A percentile compares a stretch with the other conserved stretches of the same genome.
Conservation (phyloP, 37 sponge, comb jelly and placozoan genomes). For the Spongia lamella region DNA sequence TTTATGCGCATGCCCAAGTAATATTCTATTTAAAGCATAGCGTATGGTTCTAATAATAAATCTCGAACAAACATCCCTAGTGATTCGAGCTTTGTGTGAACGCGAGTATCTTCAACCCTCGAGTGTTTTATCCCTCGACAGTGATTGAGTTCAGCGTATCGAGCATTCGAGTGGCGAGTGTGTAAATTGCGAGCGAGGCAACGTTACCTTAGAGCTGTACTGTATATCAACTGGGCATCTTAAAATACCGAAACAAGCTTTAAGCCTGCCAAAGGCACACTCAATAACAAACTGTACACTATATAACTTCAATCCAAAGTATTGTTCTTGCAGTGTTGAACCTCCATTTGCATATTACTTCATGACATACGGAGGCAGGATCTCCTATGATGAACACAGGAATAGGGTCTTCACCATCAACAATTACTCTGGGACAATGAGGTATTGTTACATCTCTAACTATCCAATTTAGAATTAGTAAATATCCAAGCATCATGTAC, state of each 20-base stretch:
- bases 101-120: too few species aligned
- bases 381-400: slow-evolving; percentile 1
- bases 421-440: neutral
- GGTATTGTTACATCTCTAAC: slow-evolving; percentile 6
- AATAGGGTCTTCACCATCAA: slow-evolving; percentile 29
- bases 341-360: slow-evolving; percentile 42
- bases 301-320: slow-evolving; percentile 29
- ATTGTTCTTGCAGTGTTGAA: slow-evolving; percentile 23
- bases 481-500: slow-evolving; percentile 24
- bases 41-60: too few species aligned
- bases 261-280: slow-evolving; percentile 40
- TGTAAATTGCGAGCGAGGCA: too few species aligned
- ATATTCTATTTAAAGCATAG: too few species aligned
- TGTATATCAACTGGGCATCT: too few species aligned
- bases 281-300: slow-evolving; percentile 42
- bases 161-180: too few species aligned
- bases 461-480: neutral
- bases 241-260: slow-evolving; percentile 34
- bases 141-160: too few species aligned
- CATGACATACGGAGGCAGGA: slow-evolving; percentile 30
- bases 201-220: too few species aligned
- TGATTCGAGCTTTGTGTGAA: too few species aligned
- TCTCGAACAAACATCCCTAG: too few species aligned
- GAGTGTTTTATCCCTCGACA: too few species aligned
- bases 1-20: too few species aligned